Evolutionary conservation across 2,113 vertebrate species (phyloP), one percentile per base, ranked within the genome.

Genomic region (Lepus timidus): DNA sequence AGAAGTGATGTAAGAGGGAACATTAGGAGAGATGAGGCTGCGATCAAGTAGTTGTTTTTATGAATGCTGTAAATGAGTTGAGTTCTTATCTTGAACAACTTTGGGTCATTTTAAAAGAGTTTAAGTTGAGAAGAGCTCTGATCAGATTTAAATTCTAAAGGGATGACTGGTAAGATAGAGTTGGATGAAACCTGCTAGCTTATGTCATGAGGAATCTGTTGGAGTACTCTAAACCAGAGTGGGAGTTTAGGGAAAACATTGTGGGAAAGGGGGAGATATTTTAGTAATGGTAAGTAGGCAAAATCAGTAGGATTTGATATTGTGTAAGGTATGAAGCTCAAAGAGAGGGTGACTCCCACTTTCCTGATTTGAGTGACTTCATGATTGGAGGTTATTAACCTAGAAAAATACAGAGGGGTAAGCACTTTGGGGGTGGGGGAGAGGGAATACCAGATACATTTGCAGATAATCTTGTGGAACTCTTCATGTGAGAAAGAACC

Each of bases 111-210:
- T 80, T 91, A 76, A 95, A 81, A 51, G 76, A 25, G 49, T 90
- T 81, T 95, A 70, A 83, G 22, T 61, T 19, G 67, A 62, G n/a
- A 61, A 68, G 64, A 51, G 17, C 25, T 82, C 85, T 90, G 19
- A 78, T 95, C 33, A 81, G 49, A 81, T 78, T 90, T 49, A 7
- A 93, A 9, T 52, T 68, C 90, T 93, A 83, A n/a, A 91, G 58
- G 81, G 6, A 20, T 39, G 19, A 52, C 16, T 90, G 74, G 74
- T 62, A 95, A 51, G 49, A 67, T 73, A 73, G n/a, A 64, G 8
- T 49, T 3, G 51, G 7, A 4, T 75, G 14, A 95, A 82, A 64
- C 29, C 39, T 85, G 10, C 9, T 33, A 49, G 4, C 19, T 44
- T 44, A 44, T 90, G 9, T 88, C 31, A 17, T 82, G n/a, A 82